Evolutionary conservation across 2,888 invertebrate species (phyloP).

Genomic region (Lumbricus terrestris): DNA sequence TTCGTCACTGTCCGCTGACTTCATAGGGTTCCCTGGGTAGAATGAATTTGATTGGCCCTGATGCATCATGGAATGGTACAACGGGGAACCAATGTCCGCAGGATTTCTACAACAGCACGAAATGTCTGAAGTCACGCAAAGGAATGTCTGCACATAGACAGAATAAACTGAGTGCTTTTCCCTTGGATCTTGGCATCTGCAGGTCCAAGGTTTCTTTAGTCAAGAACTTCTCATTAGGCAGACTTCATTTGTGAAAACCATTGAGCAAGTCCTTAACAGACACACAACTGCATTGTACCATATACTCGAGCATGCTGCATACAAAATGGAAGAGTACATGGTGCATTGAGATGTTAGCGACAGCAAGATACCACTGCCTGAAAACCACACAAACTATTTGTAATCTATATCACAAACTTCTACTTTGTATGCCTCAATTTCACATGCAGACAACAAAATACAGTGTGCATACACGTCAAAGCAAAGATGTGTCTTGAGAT

Average conservation of each 20-base stretch:
- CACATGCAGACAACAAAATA: too few relatives aligned
- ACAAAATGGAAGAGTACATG: too few relatives aligned
- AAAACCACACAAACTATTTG: too few relatives aligned
- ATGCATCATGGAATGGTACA: slow-evolving; percentile 13
- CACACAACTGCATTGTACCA: neutral
- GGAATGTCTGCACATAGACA: neutral
- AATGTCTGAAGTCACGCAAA: neutral
- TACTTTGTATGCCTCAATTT: too few relatives aligned
- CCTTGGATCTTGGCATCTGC: neutral
- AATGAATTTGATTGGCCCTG: neutral
- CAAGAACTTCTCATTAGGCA: too few relatives aligned
- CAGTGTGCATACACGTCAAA: too few relatives aligned
- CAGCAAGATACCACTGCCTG: too few relatives aligned
- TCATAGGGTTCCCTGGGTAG: slow-evolving; percentile 7
- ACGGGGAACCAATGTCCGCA: neutral
- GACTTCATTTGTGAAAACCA: neutral
- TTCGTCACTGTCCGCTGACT: neutral
- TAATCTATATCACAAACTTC: too few relatives aligned
- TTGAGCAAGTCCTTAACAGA: neutral
- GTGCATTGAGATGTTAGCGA: too few relatives aligned
- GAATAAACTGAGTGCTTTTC: neutral
- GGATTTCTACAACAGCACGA: neutral
- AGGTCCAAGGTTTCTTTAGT: neutral
- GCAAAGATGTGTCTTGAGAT: too few relatives aligned
- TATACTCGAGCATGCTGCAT: too few relatives aligned